A percentile compares a stretch with the other conserved stretches of the same genome.
Conservation (phyloP, 2,888 invertebrate genomes). For the Boloria euphrosyne region DNA sequence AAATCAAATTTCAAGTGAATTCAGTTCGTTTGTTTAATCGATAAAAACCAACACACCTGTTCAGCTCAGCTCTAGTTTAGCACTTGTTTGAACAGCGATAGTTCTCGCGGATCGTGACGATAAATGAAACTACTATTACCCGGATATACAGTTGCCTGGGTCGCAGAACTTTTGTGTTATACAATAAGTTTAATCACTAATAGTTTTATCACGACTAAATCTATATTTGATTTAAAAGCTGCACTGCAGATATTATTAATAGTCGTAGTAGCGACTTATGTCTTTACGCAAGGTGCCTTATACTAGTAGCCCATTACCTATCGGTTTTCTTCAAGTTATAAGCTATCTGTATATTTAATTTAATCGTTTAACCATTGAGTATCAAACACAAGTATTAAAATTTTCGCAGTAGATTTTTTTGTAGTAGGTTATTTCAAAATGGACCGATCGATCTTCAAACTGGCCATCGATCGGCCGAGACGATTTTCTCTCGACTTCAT, state of each 20-base stretch:
- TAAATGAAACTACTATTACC: slow-evolving; percentile 24
- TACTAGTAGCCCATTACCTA: too few relatives aligned
- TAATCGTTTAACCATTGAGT: too few relatives aligned
- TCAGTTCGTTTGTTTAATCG: slow-evolving; percentile 25
- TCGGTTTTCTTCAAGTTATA: too few relatives aligned
- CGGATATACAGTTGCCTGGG: slow-evolving; percentile 20
- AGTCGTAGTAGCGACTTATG: too few relatives aligned
- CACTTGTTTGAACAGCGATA: slow-evolving; percentile 21
- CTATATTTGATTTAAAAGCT: too few relatives aligned
- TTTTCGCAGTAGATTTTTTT: too few relatives aligned
- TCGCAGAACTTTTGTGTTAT: slow-evolving; percentile 19
- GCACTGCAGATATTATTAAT: too few relatives aligned
- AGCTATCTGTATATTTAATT: too few relatives aligned
- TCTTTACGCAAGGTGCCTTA: too few relatives aligned
- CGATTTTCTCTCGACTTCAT: slow-evolving; percentile 9
- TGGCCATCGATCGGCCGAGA: not conserved
- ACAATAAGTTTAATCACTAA: not conserved
- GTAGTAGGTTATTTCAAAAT: too few relatives aligned
- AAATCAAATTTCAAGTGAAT: slow-evolving; percentile 4
- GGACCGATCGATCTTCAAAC: not conserved
- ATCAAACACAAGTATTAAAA: too few relatives aligned
- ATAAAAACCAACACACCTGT: slow-evolving; percentile 27
- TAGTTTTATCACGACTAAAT: too few relatives aligned
- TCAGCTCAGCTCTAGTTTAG: slow-evolving; percentile 17
- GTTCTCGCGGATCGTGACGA: slow-evolving; percentile 20